Evolutionary conservation across 2,797 vertebrate species (phyloP), one percentile per base, ranked within the genome.

Genomic region (Poeciliopsis gracilis): DNA sequence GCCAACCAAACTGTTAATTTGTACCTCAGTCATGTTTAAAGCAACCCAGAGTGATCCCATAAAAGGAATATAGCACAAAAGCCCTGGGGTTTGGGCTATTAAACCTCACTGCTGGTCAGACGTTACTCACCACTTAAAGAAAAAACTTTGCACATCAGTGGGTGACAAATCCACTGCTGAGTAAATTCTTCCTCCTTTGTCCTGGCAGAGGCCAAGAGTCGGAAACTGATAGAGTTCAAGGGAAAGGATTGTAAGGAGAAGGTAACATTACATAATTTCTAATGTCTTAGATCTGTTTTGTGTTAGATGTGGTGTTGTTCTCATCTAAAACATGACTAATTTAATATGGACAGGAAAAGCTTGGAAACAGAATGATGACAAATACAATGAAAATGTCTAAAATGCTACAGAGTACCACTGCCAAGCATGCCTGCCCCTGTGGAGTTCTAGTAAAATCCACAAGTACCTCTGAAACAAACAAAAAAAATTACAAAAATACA

Each of bases 71-170:
- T 88, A 90, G 82, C 38, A 51, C 76, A 80, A 89, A 90, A 80
- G 87, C 87, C 79, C 73, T 61, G 33, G 88, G 89, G 87, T 94
- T 93, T 77, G 79, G 33, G 36, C 88, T 87, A 91, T 91, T 90
- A 84, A 86, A 78, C 87, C 2, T 84, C 36, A 75, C 79, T 53
- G 82, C 93, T 90, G 90, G 88, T 95, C 91, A 94, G 84, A 72
- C 84, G 74, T 93, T 91, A 94, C 89, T 95, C 94, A 95, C 91
- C 57, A 86, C 79, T 84, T 83, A 76, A 83, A 76, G 86, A 84
- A 87, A 87, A 70, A 81, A 88, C 69, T 87, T 90, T 91, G 84
- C 86, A 87, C 91, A 88, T 92, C 87, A 90, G 83, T 73, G 10
- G 66, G 33, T 75, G 76, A 79, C 81, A 84, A 88, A 91, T 86